These are phyloP conservation scores for Atta cephalotes DNA, from an alignment of 1,140 invertebrate species.

Conservation along the genomic window DNA sequence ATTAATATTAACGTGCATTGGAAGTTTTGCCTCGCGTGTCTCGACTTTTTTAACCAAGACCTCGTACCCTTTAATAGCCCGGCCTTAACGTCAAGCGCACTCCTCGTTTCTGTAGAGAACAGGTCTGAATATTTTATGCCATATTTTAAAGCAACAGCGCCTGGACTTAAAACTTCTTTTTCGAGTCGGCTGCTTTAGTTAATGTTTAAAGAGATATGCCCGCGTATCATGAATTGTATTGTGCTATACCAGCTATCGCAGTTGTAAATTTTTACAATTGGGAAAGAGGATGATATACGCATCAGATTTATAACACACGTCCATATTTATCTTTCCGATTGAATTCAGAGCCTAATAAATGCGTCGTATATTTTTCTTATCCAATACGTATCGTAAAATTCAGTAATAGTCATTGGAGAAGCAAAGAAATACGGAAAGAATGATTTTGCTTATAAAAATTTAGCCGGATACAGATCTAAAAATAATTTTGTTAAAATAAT, in stretches of 20 bases:
- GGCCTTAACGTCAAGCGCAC: constrained; percentile 73
- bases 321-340: constrained; percentile 25
- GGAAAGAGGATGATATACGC: neutral
- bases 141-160: constrained; percentile 66
- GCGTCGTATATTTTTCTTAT: constrained; percentile 12
- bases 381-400: constrained; percentile 21
- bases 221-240: constrained; percentile 43
- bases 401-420: neutral
- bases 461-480: too few relatives aligned
- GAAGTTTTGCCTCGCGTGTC: constrained; percentile 61
- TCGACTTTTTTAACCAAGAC: constrained; percentile 42
- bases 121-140: constrained; percentile 75
- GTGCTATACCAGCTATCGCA: neutral
- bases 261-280: constrained; percentile 47
- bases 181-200: constrained; percentile 55
- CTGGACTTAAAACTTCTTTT: constrained; percentile 68
- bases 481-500: too few relatives aligned
- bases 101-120: constrained; percentile 66
- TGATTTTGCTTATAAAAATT: too few relatives aligned
- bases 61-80: constrained; percentile 67
- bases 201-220: constrained; percentile 61
- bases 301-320: constrained; percentile 2
- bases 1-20: constrained; percentile 34
- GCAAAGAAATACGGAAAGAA: neutral
- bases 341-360: constrained; percentile 31